These are phyloP conservation scores for Watsonalla binaria DNA, from an alignment of 2,888 invertebrate species.

Conservation along the genomic window DNA sequence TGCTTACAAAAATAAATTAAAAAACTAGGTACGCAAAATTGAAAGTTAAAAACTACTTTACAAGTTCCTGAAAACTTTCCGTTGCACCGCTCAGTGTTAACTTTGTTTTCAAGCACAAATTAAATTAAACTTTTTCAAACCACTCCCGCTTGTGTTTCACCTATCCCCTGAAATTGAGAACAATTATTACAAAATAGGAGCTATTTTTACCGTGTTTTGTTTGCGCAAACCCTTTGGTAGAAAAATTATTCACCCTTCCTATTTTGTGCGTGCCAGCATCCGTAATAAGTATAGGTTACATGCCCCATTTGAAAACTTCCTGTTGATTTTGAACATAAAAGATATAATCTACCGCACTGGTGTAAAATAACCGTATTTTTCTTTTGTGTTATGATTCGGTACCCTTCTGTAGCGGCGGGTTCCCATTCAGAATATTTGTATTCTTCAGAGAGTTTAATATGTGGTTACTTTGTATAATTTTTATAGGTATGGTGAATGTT, in stretches of 20 bases:
- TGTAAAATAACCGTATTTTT: conserved; percentile 77
- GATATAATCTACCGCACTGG: conserved; percentile 77
- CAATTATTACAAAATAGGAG: conserved; percentile 46
- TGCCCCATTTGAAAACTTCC: conserved; percentile 77
- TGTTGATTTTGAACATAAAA: conserved; percentile 77
- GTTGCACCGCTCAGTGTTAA: conserved; percentile 45
- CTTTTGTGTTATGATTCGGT: conserved; percentile 69
- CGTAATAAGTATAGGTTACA: conserved; percentile 78
- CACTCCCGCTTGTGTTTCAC: conserved; percentile 22
- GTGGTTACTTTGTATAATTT: conserved; percentile 34
- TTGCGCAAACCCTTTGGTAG: conserved; percentile 66
- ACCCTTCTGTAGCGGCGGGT: conserved; percentile 56
- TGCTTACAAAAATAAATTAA: too few relatives aligned
- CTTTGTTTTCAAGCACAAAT: conserved; percentile 47
- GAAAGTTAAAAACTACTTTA: conserved; percentile 52
- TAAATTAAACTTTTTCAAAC: conserved; percentile 54
- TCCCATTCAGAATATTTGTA: conserved; percentile 47
- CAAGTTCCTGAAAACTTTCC: conserved; percentile 40
- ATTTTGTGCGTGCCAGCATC: conserved; percentile 51
- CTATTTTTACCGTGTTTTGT: conserved; percentile 41
- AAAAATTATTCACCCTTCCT: conserved; percentile 72
- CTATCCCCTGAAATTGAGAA: conserved; percentile 29
- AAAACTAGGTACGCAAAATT: conserved; percentile 12
- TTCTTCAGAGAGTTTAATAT: conserved; percentile 37
- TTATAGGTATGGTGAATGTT: too few relatives aligned